A percentile compares a stretch with the other conserved stretches of the same genome.
These are phyloP conservation scores for Autographa gamma DNA, from an alignment of 2,888 invertebrate species.

Conservation along the genomic window DNA sequence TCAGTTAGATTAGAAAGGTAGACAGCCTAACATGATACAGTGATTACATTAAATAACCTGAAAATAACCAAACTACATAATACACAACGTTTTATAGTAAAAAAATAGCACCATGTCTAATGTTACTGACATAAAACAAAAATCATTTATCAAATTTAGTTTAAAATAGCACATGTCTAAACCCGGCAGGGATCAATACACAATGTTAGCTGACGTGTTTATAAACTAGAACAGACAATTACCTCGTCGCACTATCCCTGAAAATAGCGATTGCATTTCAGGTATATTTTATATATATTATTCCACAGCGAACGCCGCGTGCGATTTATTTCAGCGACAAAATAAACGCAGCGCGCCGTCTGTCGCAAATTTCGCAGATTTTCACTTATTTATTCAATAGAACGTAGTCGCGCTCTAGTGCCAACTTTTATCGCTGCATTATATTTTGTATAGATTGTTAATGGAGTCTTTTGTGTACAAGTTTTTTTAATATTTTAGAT, in stretches of 20 bases:
- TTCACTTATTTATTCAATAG: constrained; percentile 50
- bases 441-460: constrained; percentile 17
- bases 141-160: too few species aligned
- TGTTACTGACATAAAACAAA: too few species aligned
- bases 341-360: constrained; percentile 37
- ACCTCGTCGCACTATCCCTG: not conserved
- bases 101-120: too few species aligned
- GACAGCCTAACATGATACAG: too few species aligned
- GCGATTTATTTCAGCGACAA: constrained; percentile 37
- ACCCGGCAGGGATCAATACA: not conserved
- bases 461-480: not conserved
- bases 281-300: constrained; percentile 43
- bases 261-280: constrained; percentile 30
- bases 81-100: too few species aligned
- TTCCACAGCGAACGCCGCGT: constrained; percentile 32
- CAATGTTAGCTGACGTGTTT: constrained; percentile 2
- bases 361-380: constrained; percentile 37
- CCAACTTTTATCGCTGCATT: constrained; percentile 12
- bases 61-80: too few species aligned
- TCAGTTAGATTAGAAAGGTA: too few species aligned
- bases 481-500: not conserved
- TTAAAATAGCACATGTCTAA: not conserved
- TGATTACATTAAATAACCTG: too few species aligned
- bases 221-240: constrained; percentile 22
- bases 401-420: constrained; percentile 15